phyloP scores from a whole-genome alignment of 1,140 invertebrate genomes.

The Ephestia elutella region DNA sequence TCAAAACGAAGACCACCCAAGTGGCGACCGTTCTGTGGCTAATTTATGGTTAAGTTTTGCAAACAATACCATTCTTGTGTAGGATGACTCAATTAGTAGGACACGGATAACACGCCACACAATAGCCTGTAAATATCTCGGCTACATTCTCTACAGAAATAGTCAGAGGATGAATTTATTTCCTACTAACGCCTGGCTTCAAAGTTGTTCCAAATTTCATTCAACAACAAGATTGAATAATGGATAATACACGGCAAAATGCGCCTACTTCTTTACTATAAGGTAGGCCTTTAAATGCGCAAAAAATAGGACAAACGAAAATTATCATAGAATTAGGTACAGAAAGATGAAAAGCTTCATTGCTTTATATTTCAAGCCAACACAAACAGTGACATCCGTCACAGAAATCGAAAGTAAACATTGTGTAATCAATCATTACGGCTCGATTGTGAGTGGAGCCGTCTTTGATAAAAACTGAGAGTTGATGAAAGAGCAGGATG shows the following conservation, averaged over 20 bases:
- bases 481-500: conserved; percentile 52
- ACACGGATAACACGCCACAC: conserved; percentile 49
- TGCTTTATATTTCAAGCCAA: conserved; percentile 4
- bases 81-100: conserved; percentile 68
- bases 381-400: conserved; percentile 43
- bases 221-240: no score
- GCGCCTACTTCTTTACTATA: no score
- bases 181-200: no score
- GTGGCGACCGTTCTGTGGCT: conserved; percentile 29
- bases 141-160: neutral
- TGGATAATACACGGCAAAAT: no score
- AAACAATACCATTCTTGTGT: conserved; percentile 61
- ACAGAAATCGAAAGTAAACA: conserved; percentile 57
- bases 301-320: no score
- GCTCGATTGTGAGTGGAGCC: conserved; percentile 40
- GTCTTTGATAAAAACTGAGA: conserved; percentile 43
- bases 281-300: no score
- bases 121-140: conserved; percentile 55
- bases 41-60: conserved; percentile 59
- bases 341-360: neutral
- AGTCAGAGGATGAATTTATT: no score
- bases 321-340: no score
- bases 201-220: no score
- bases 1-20: conserved; percentile 45
- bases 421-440: conserved; percentile 57